Percentiles rank a stretch among this genome's conserved stretches.
These are phyloP conservation scores for Ochotona curzoniae DNA, from an alignment of 2,113 vertebrate species.

Conservation along the genomic window DNA sequence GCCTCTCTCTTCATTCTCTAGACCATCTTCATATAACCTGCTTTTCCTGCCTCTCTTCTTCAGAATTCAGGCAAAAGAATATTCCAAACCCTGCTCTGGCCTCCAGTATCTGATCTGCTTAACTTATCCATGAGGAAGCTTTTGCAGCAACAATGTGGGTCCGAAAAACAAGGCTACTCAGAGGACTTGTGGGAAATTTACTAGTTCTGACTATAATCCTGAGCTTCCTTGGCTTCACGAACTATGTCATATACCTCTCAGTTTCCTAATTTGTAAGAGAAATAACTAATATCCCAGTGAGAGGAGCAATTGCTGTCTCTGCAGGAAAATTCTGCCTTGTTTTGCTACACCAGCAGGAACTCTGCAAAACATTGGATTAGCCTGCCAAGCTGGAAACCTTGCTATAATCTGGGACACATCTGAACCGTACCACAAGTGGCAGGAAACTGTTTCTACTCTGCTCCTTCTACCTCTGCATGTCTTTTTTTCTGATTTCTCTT, in stretches of 20 bases:
- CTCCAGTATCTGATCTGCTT: not conserved
- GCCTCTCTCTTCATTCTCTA: not conserved
- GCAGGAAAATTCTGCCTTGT: constrained; percentile 14
- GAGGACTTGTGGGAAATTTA: constrained; percentile 27
- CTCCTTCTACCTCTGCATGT: constrained; percentile 11
- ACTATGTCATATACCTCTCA: not conserved
- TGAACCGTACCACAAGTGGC: constrained; percentile 8
- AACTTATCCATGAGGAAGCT: constrained; percentile 30
- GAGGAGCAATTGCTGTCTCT: constrained; percentile 42
- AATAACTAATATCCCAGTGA: constrained; percentile 46
- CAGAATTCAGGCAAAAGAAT: constrained; percentile 3
- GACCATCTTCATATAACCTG: not conserved
- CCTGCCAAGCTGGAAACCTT: constrained; percentile 37
- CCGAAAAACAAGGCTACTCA: constrained; percentile 35
- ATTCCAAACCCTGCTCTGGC: not conserved
- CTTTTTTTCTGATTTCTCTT: not conserved
- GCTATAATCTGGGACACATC: not conserved
- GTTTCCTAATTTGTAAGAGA: constrained; percentile 55
- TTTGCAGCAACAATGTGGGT: not conserved
- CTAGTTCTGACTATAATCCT: constrained; percentile 40
- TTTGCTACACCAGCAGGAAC: not conserved
- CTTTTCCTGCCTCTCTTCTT: constrained; percentile 23
- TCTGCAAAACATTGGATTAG: constrained; percentile 20
- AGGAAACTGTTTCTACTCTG: not conserved
- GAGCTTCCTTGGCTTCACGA: constrained; percentile 43